These are phyloP conservation scores for Peromyscus nudipes DNA, from an alignment of 2,797 vertebrate species.

Conservation along the genomic window DNA sequence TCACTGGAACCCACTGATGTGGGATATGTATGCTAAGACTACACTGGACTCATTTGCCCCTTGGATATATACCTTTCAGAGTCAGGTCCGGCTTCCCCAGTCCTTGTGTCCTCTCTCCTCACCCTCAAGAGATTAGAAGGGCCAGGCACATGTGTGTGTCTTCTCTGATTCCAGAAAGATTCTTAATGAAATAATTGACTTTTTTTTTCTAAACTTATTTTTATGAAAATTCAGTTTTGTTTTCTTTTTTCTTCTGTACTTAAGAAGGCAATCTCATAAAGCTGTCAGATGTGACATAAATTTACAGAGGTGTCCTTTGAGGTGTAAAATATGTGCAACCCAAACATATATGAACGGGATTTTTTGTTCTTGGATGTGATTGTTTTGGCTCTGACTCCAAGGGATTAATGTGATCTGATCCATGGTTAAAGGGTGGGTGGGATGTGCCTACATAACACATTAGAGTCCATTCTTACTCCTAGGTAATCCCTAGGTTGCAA, in stretches of 20 bases:
- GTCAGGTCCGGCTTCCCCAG: background rate
- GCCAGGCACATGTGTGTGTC: background rate
- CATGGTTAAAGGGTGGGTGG: background rate
- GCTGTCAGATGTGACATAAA: background rate
- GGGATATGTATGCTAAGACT: background rate
- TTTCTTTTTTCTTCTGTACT: background rate
- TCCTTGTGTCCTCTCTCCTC: background rate
- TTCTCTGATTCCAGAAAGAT: background rate
- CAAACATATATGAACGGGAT: background rate
- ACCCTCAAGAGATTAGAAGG: background rate
- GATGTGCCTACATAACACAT: background rate
- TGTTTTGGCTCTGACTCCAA: background rate
- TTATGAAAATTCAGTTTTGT: background rate
- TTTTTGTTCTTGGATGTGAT: conserved; percentile 47
- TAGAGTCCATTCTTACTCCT: background rate
- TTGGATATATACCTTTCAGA: background rate
- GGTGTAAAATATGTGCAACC: background rate
- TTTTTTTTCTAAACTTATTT: background rate
- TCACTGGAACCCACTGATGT: background rate
- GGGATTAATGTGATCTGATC: background rate
- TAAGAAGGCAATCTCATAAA: conserved; percentile 27
- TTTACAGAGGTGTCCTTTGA: conserved; percentile 33
- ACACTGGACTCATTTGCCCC: background rate
- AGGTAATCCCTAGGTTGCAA: background rate
- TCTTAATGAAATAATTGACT: background rate